A percentile compares a stretch with the other conserved stretches of the same genome.
Evolutionary conservation across 2,113 vertebrate species (phyloP).

Genomic region (Australoheros scitulus): DNA sequence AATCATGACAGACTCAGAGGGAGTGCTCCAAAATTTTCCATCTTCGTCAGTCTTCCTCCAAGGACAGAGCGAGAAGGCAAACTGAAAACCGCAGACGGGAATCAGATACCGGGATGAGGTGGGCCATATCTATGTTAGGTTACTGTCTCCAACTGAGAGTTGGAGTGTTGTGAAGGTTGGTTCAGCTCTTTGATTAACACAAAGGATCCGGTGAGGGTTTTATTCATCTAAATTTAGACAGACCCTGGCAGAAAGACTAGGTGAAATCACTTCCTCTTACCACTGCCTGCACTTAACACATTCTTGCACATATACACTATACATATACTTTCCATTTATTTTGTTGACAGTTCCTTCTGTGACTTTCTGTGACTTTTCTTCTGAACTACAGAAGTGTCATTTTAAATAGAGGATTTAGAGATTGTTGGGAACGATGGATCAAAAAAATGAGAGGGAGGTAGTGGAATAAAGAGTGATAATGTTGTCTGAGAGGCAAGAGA

Average conservation of each 20-base stretch:
- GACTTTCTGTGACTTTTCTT: background rate
- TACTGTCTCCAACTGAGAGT: conserved; percentile 40
- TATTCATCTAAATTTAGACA: conserved; percentile 54
- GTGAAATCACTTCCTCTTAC: background rate
- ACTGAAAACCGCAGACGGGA: conserved; percentile 48
- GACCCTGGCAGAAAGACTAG: conserved; percentile 4
- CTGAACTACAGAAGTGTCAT: background rate
- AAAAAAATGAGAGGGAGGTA: conserved; percentile 19
- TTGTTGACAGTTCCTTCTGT: background rate
- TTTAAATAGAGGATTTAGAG: conserved; percentile 8
- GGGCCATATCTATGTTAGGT: background rate
- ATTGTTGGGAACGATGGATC: conserved; percentile 20
- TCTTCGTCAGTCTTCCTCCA: conserved; percentile 21
- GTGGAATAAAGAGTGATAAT: conserved; percentile 1
- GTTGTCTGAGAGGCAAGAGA: background rate
- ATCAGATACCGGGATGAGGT: conserved; percentile 34
- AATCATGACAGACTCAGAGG: background rate
- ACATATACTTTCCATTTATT: background rate
- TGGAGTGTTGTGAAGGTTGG: conserved; percentile 45
- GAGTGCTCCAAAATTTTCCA: conserved; percentile 7
- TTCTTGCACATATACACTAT: background rate
- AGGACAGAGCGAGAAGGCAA: conserved; percentile 31
- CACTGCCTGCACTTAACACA: background rate
- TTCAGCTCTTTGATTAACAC: conserved; percentile 52
- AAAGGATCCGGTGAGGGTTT: conserved; percentile 32